Conservation (phyloP, 2,113 vertebrate species). For the Ammodytes dubius region DNA sequence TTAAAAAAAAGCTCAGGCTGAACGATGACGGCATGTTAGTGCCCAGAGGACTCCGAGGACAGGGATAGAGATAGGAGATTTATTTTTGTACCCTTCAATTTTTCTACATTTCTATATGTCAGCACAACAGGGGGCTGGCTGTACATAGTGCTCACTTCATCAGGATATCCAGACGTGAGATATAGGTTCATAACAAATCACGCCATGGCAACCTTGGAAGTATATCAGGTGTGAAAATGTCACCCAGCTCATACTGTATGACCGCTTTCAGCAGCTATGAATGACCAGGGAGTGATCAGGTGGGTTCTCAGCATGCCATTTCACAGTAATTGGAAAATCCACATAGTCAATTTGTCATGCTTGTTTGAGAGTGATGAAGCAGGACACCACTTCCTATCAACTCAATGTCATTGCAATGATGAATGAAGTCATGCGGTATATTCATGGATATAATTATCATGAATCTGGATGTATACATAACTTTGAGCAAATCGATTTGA, state of each 20-base stretch:
- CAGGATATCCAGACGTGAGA: background rate
- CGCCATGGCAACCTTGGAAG: background rate
- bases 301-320: background rate
- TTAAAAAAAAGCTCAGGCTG: background rate
- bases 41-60: constrained; percentile 10
- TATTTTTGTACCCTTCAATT: constrained; percentile 11
- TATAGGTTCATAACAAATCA: background rate
- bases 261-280: background rate
- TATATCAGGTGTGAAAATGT: background rate
- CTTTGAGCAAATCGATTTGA: background rate
- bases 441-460: background rate
- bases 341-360: constrained; percentile 1
- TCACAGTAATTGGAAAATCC: background rate
- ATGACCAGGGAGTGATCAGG: background rate
- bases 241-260: background rate
- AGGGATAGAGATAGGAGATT: background rate
- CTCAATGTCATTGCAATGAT: constrained; percentile 29
- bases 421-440: background rate
- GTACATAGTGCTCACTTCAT: background rate
- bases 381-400: background rate
- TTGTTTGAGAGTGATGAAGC: constrained; percentile 20
- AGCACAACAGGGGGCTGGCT: constrained; percentile 5
- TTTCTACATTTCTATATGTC: background rate
- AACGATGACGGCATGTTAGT: constrained; percentile 2
- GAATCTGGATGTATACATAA: background rate